Percentiles rank a stretch among this genome's conserved stretches.
phyloP scores from a whole-genome alignment of 2,888 invertebrate genomes.

The Rhingia campestris region DNA sequence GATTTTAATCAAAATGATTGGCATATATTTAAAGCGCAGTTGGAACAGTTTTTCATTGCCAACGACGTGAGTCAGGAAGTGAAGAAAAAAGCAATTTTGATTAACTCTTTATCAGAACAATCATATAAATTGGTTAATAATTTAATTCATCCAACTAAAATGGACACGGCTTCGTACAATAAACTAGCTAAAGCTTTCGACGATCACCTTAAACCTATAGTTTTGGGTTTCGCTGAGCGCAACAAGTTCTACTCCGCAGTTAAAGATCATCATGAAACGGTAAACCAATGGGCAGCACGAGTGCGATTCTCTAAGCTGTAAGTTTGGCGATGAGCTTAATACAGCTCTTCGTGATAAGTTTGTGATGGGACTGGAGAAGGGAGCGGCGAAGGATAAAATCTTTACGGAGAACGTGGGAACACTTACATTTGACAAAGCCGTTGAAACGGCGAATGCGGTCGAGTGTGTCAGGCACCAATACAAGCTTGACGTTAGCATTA shows the following conservation, averaged over 20 bases:
- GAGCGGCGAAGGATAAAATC: slow-evolving; percentile 63
- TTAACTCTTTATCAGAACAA: slow-evolving; percentile 31
- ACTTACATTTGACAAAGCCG: slow-evolving; percentile 36
- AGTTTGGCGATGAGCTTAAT: slow-evolving; percentile 33
- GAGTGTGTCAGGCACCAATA: slow-evolving; percentile 61
- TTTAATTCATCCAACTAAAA: background rate
- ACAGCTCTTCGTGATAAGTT: slow-evolving; percentile 44
- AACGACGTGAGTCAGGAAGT: no score
- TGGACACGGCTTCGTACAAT: background rate
- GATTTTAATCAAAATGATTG: slow-evolving; percentile 26
- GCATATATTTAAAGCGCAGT: slow-evolving; percentile 14
- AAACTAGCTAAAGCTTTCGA: background rate
- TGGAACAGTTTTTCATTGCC: slow-evolving; percentile 40
- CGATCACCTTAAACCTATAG: slow-evolving; percentile 62
- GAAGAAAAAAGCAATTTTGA: slow-evolving; percentile 55
- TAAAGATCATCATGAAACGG: slow-evolving; percentile 53
- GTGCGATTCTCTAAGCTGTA: slow-evolving; percentile 49
- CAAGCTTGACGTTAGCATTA: slow-evolving; percentile 29
- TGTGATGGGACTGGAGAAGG: slow-evolving; percentile 53
- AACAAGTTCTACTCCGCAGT: slow-evolving; percentile 66
- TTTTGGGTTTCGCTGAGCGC: slow-evolving; percentile 57
- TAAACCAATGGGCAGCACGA: slow-evolving; percentile 68
- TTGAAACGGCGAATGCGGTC: slow-evolving; percentile 56
- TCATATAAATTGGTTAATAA: slow-evolving; percentile 45
- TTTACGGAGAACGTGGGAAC: slow-evolving; percentile 59